Evolutionary conservation across 2,797 vertebrate species (phyloP), one percentile per base, ranked within the genome.

Genomic region (Australoheros facetus): DNA sequence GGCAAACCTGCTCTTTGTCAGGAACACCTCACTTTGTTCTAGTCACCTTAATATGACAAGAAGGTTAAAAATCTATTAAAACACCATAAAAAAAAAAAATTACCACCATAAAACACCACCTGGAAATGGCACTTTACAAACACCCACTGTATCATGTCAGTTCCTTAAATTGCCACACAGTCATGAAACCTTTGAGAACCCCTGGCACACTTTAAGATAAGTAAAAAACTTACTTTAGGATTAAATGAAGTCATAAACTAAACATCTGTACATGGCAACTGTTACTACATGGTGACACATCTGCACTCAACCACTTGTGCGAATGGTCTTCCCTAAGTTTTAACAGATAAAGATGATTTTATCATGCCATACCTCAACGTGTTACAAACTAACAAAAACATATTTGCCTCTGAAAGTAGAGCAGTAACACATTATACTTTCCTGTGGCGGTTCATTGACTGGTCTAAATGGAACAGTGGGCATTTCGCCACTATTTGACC

Each of bases 1-100:
- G 14, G 28, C 45, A 66, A 28, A 66, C 16, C 2, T 48, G 62
- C 17, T 66, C 11, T 48, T 66, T 30, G 7, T 12, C 0, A 69
- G 42, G 10, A 19, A 45, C 0, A 14, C 14, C 16, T 45, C 42
- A 11, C 14, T 32, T 21, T 48, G 23, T 0, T 28, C 16, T 28
- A 48, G 39, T 45, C 60, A 26, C 5, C 21, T 64, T 26, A 66
- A 11, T 37, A 28, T 26, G 37, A 45, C 45, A 64, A 64, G 14
- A 64, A 48, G 42, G 42, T 66, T 30, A 66, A 48, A 66, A 66
- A 28, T 19, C 9, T 0, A 66, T 48, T 48, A 66, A 12, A 66
- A 9, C 26, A 4, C 23, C 28, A 66, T 28, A 30, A 66, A 48
- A 26, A 28, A 28, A 28, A 26, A 28, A 28, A 28, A 66, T 30